phyloP scores from a whole-genome alignment of 2,888 invertebrate species.

The Lathronympha strigana region DNA sequence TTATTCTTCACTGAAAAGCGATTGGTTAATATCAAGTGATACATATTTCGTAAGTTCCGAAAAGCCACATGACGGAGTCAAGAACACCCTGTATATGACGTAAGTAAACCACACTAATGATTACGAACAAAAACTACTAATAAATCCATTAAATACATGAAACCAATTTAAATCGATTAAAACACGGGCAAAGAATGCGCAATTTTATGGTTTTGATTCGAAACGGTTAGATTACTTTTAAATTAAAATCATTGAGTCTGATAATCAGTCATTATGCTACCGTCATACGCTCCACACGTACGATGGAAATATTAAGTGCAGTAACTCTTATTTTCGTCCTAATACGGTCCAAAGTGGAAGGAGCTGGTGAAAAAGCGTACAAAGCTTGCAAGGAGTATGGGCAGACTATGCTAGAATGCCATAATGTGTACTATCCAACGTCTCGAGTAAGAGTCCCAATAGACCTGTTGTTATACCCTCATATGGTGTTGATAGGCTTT shows the following conservation, averaged over 20 bases:
- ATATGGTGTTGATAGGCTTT: constrained; percentile 85
- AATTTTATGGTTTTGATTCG: constrained; percentile 49
- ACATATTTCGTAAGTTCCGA: no score
- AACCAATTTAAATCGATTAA: constrained; percentile 1
- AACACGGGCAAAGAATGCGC: constrained; percentile 18
- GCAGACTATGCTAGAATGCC: constrained; percentile 73
- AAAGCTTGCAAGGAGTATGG: constrained; percentile 70
- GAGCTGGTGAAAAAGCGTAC: constrained; percentile 68
- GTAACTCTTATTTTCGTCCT: constrained; percentile 43
- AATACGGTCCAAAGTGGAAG: constrained; percentile 40
- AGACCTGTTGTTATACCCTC: constrained; percentile 83
- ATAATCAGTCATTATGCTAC: constrained; percentile 60
- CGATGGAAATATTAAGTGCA: constrained; percentile 12
- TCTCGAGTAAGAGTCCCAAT: constrained; percentile 71
- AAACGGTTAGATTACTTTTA: constrained; percentile 56
- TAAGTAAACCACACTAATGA: background rate
- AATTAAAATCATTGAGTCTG: constrained; percentile 50
- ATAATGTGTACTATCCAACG: constrained; percentile 67
- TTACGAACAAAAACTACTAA: background rate
- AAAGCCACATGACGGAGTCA: no score
- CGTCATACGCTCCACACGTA: constrained; percentile 42
- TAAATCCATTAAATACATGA: constrained; percentile 5
- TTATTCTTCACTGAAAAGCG: no score
- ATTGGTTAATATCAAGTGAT: no score
- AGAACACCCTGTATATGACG: no score